Percentiles rank a stretch among this genome's conserved stretches.
phyloP scores from a whole-genome alignment of 2,888 invertebrate genomes.

The Tetragnatha montana region DNA sequence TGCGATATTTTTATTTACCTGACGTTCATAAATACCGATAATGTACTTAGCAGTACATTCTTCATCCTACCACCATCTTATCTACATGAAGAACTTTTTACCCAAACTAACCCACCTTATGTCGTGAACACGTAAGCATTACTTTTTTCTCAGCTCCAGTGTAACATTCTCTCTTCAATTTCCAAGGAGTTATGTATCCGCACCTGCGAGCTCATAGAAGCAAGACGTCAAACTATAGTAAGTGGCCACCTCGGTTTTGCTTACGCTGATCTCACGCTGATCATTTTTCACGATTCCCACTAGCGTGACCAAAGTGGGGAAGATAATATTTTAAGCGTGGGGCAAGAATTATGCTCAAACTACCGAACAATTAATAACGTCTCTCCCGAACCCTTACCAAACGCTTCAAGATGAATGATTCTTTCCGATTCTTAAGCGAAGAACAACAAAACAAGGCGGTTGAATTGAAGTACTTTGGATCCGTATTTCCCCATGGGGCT shows the following conservation, averaged over 20 bases:
- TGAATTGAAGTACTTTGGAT: not conserved
- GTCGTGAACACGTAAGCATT: too few relatives aligned
- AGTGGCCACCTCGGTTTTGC: constrained; percentile 5
- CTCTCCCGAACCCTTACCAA: constrained; percentile 23
- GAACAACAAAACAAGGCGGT: not conserved
- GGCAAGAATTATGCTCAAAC: constrained; percentile 39
- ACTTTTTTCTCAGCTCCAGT: too few relatives aligned
- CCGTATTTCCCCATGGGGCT: not conserved
- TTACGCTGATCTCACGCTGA: constrained; percentile 10
- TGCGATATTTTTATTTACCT: too few relatives aligned
- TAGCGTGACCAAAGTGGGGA: constrained; percentile 49
- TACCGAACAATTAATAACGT: constrained; percentile 49
- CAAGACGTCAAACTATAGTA: constrained; percentile 40
- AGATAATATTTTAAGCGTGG: constrained; percentile 43
- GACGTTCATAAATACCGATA: too few relatives aligned
- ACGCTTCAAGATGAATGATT: constrained; percentile 44
- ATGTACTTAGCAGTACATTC: too few relatives aligned
- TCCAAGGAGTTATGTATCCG: not conserved
- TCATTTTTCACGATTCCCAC: constrained; percentile 46
- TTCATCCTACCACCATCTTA: too few relatives aligned
- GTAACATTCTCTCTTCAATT: too few relatives aligned
- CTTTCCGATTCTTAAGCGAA: not conserved
- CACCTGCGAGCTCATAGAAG: not conserved
- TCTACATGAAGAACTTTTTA: too few relatives aligned
- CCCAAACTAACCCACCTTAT: too few relatives aligned